Evolutionary conservation across 2,888 invertebrate genomes (phyloP).

Genomic region (Hypselothyrea guttata): DNA sequence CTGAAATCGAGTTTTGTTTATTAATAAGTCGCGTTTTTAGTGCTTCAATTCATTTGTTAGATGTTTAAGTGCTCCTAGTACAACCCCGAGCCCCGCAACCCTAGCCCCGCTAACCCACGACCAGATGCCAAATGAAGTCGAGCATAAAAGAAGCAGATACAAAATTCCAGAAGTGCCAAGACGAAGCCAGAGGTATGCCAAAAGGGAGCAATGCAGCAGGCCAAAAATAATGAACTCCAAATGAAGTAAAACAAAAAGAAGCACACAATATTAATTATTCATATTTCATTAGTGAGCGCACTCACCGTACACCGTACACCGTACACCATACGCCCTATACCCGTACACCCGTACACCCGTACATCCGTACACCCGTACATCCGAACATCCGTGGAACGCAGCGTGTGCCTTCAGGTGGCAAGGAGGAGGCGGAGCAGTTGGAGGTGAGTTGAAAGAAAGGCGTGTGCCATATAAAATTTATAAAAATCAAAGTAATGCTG

Average conservation of each 20-base stretch:
- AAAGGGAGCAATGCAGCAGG: slow-evolving; percentile 44
- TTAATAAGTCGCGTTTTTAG: slow-evolving; percentile 28
- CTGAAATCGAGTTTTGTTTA: slow-evolving; percentile 21
- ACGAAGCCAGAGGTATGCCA: slow-evolving; percentile 4
- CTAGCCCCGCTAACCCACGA: neutral
- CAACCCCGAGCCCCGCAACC: no score
- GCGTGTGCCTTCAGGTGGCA: neutral
- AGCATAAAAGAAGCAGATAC: no score
- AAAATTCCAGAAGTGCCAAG: slow-evolving; percentile 13
- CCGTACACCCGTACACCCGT: slow-evolving; percentile 3
- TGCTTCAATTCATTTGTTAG: slow-evolving; percentile 7
- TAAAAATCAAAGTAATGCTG: slow-evolving; percentile 70
- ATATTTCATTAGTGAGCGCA: slow-evolving; percentile 71
- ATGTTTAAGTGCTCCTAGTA: slow-evolving; percentile 13
- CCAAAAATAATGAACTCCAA: slow-evolving; percentile 73
- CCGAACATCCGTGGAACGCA: slow-evolving; percentile 6
- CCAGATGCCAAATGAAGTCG: slow-evolving; percentile 1
- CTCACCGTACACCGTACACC: slow-evolving; percentile 29
- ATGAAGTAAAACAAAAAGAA: slow-evolving; percentile 72
- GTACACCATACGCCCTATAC: slow-evolving; percentile 13
- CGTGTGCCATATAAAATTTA: slow-evolving; percentile 67
- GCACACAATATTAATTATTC: slow-evolving; percentile 71
- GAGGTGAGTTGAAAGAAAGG: slow-evolving; percentile 41
- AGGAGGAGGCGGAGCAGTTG: neutral
- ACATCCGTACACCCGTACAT: slow-evolving; percentile 7